phyloP scores from a whole-genome alignment of 2,888 invertebrate genomes.

The Phortica magna region DNA sequence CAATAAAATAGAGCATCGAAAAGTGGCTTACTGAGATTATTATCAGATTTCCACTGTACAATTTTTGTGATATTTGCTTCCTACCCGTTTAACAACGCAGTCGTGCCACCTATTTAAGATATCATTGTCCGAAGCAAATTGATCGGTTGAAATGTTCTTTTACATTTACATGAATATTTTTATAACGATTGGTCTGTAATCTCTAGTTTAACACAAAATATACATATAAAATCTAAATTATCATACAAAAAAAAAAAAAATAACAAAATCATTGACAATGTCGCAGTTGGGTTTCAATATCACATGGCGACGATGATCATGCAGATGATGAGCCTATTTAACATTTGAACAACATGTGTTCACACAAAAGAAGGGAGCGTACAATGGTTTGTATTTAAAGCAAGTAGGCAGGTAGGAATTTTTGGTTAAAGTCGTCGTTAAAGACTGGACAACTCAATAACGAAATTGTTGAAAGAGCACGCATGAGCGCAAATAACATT shows the following conservation, averaged over 20 bases:
- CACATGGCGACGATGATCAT: constrained; percentile 28
- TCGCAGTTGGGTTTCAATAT: constrained; percentile 29
- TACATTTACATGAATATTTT: too few relatives aligned
- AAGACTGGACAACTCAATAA: constrained; percentile 42
- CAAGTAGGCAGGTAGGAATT: constrained; percentile 22
- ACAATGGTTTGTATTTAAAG: constrained; percentile 18
- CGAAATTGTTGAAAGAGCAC: constrained; percentile 68
- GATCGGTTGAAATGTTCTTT: background rate
- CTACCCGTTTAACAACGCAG: constrained; percentile 53
- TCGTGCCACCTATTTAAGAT: too few relatives aligned
- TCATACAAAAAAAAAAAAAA: background rate
- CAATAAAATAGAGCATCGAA: background rate
- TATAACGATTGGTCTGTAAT: too few relatives aligned
- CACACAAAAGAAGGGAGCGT: constrained; percentile 62
- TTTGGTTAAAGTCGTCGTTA: background rate
- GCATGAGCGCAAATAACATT: constrained; percentile 71
- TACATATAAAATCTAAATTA: background rate
- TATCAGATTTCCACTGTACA: constrained; percentile 58
- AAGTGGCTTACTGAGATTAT: constrained; percentile 54
- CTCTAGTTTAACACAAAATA: too few relatives aligned
- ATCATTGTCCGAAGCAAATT: constrained; percentile 32
- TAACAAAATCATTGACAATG: background rate
- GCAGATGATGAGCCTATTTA: constrained; percentile 41
- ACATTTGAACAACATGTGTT: constrained; percentile 70
- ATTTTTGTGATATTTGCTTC: constrained; percentile 63